Evolutionary conservation across 2,113 vertebrate species (phyloP), one percentile per base, ranked within the genome.

Genomic region (Phasianus colchicus): DNA sequence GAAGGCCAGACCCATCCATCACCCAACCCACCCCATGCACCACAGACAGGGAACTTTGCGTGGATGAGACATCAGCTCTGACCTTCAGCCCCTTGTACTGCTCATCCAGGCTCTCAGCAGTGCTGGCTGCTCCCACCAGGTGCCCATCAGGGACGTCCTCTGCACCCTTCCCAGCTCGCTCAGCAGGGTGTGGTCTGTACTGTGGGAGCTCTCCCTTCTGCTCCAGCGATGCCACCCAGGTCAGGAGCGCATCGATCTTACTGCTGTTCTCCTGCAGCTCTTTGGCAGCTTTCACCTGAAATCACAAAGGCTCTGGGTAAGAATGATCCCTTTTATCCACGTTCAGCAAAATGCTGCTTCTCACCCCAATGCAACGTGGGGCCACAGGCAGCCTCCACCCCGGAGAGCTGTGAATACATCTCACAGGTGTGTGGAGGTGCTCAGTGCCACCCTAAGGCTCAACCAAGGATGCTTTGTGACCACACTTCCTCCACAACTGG

Each of bases 281-380:
- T 72, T 99, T 98, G 74, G 97, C 98, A 83, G 99, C 98, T 97
- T 98, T 99, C 43, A 98, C 99, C 99, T 99, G 97, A 79, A 96
- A 96, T 78, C 13, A 95, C 73, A 91, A 36, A 58, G 13, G 75
- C 20, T 58, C 50, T 27, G 20, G 48, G 40, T 97, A 38, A 96
- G 85, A 95, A 85, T 1, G 21, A n/a, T 12, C 27, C 3, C 0
- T 5, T 64, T 75, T 17, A 18, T 13, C 77, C 70, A 6, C 0
- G 5, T 45, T 82, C 84, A 92, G 88, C 79, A 79, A 87, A 61
- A 1, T 6, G 74, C 66, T 57, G n/a, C 70, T 66, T 65, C 64
- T 60, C 18, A 42, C 38, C 19, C n/a, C 25, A 34, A 4, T 1
- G 22, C 17, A 42, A 27, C 3, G 40, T 40, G 9, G 22, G 30